These are phyloP conservation scores for Elymnias hypermnestra DNA, from an alignment of 1,140 invertebrate genomes.

Conservation along the genomic window DNA sequence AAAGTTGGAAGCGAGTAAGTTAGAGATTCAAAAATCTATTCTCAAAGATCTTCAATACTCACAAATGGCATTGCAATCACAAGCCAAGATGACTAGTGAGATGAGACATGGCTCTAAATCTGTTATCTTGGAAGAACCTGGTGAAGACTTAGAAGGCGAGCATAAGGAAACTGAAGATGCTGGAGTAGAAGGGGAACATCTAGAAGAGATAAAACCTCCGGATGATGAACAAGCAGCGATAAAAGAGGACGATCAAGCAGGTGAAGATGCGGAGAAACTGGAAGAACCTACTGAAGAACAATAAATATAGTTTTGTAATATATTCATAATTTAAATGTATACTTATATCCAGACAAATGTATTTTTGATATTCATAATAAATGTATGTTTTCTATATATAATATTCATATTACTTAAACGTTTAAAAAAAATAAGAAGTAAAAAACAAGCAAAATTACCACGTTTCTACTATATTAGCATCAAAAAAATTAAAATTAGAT, in stretches of 20 bases:
- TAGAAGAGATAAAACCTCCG: slow-evolving; percentile 11
- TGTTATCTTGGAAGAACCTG: slow-evolving; percentile 33
- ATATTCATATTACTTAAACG: too few relatives aligned
- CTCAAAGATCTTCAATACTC: slow-evolving; percentile 55
- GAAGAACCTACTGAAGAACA: background rate
- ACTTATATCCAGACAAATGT: too few relatives aligned
- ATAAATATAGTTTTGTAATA: too few relatives aligned
- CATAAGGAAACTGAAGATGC: slow-evolving; percentile 19
- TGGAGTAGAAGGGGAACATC: slow-evolving; percentile 16
- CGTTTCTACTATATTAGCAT: too few relatives aligned
- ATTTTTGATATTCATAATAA: too few relatives aligned
- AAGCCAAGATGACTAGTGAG: slow-evolving; percentile 29
- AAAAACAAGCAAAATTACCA: too few relatives aligned
- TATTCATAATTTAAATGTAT: too few relatives aligned
- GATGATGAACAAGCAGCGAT: slow-evolving; percentile 16
- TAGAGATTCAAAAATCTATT: slow-evolving; percentile 62
- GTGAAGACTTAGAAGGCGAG: slow-evolving; percentile 20
- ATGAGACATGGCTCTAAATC: slow-evolving; percentile 28
- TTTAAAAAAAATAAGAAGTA: too few relatives aligned
- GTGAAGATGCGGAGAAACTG: background rate
- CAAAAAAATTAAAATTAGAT: too few relatives aligned
- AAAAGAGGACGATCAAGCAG: slow-evolving; percentile 2
- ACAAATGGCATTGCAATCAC: slow-evolving; percentile 35
- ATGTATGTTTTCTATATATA: too few relatives aligned
- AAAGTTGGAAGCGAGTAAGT: slow-evolving; percentile 49